These are phyloP conservation scores for Cricetomys ansorgei DNA, from an alignment of 2,113 vertebrate genomes.

Conservation along the genomic window DNA sequence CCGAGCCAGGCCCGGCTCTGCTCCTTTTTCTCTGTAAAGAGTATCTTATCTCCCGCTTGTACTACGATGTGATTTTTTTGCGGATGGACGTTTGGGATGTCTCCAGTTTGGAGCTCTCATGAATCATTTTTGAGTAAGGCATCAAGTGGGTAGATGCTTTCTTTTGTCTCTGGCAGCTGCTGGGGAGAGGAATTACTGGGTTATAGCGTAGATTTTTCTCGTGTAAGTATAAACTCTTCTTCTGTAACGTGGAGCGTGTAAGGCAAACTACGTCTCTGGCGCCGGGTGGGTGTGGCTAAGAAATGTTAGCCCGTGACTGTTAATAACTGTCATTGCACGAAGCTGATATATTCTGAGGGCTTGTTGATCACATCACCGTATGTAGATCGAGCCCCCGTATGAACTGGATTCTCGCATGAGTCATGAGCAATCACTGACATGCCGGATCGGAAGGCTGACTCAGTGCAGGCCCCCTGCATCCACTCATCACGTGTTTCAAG, in stretches of 20 bases:
- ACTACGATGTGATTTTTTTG: not conserved
- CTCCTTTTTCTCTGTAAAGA: not conserved
- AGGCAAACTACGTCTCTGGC: not conserved
- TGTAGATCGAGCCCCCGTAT: not conserved
- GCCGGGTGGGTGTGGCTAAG: not conserved
- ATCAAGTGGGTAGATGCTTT: not conserved
- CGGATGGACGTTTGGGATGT: not conserved
- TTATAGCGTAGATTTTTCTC: not conserved
- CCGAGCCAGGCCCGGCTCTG: not conserved
- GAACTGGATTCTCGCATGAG: constrained; percentile 5
- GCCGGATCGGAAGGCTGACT: not conserved
- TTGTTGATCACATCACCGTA: not conserved
- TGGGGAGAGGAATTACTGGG: not conserved
- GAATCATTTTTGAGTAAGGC: not conserved
- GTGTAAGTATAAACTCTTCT: not conserved
- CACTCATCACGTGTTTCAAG: not conserved
- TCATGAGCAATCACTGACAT: not conserved
- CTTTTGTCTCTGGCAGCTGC: not conserved
- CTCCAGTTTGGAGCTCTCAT: not conserved
- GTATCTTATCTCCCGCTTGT: not conserved
- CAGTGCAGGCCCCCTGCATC: not conserved
- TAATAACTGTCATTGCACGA: not conserved
- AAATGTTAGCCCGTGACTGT: not conserved
- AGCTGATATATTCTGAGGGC: not conserved
- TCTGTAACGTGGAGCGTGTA: not conserved